Evolutionary conservation across 2,113 vertebrate species (phyloP).

Genomic region (Scalopus aquaticus): DNA sequence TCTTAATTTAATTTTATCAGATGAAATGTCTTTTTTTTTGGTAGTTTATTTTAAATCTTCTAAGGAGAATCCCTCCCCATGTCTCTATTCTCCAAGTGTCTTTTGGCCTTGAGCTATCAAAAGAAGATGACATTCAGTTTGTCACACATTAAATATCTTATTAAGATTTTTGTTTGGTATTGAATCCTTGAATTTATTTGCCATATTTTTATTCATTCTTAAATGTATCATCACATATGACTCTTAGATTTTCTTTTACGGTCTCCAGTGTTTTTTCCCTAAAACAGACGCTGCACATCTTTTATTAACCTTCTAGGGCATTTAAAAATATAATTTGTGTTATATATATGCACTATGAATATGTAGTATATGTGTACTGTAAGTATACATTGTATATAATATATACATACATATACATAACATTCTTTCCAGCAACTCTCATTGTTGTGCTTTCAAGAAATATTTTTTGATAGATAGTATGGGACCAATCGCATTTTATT

Average conservation of each 20-base stretch:
- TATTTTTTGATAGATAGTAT: not conserved
- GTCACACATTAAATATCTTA: not conserved
- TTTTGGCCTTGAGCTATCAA: slow-evolving; percentile 2
- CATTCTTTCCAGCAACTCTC: not conserved
- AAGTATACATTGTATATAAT: too few species aligned
- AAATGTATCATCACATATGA: not conserved
- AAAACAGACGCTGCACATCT: not conserved
- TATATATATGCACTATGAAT: not conserved
- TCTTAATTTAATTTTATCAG: too few species aligned
- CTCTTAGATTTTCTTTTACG: not conserved
- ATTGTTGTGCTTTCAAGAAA: not conserved
- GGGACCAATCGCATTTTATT: not conserved
- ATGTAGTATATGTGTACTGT: too few species aligned
- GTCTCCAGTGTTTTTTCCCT: not conserved
- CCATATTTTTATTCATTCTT: not conserved
- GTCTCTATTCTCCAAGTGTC: not conserved
- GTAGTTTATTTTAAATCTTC: slow-evolving; percentile 17
- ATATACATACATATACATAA: too few species aligned
- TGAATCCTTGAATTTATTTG: not conserved
- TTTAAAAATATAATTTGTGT: not conserved
- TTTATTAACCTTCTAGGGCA: not conserved
- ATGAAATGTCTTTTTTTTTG: too few species aligned
- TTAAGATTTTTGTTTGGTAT: not conserved
- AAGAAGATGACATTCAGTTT: not conserved
- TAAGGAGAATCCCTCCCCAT: not conserved